These are phyloP conservation scores for Epinotia ramella DNA, from an alignment of 2,888 invertebrate species.

Conservation along the genomic window DNA sequence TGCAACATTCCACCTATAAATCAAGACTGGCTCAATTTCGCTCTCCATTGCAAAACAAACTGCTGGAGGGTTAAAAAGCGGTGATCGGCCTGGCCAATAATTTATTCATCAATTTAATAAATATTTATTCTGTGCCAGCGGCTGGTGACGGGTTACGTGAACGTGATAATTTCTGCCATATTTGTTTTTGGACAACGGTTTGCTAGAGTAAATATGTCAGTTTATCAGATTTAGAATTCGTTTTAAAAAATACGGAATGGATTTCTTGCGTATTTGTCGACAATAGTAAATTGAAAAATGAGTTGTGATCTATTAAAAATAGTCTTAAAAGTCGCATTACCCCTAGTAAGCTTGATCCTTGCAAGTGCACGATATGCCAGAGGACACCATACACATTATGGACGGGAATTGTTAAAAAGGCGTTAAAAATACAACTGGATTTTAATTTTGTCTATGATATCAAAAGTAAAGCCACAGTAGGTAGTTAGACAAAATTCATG, in stretches of 20 bases:
- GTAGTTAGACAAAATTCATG: too few relatives aligned
- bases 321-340: not conserved
- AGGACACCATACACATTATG: too few relatives aligned
- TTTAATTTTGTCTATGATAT: too few relatives aligned
- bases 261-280: not conserved
- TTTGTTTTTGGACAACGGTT: conserved; percentile 41
- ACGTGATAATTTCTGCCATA: conserved; percentile 45
- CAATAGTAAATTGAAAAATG: not conserved
- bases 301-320: not conserved
- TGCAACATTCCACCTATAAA: conserved; percentile 44
- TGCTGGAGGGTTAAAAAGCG: conserved; percentile 52
- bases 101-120: conserved; percentile 62
- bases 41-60: conserved; percentile 60
- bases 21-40: conserved; percentile 52
- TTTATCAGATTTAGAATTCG: conserved; percentile 22
- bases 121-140: conserved; percentile 59
- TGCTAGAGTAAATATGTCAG: conserved; percentile 17
- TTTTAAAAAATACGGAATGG: not conserved
- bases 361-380: too few relatives aligned
- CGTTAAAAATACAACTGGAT: too few relatives aligned
- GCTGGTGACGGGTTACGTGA: conserved; percentile 51
- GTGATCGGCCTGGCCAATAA: conserved; percentile 57
- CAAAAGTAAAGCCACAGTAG: too few relatives aligned
- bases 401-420: too few relatives aligned
- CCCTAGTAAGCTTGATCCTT: not conserved